Evolutionary conservation across 1,140 invertebrate genomes (phyloP), one percentile per base, ranked within the genome.

Genomic region (Lethocerus indicus): DNA sequence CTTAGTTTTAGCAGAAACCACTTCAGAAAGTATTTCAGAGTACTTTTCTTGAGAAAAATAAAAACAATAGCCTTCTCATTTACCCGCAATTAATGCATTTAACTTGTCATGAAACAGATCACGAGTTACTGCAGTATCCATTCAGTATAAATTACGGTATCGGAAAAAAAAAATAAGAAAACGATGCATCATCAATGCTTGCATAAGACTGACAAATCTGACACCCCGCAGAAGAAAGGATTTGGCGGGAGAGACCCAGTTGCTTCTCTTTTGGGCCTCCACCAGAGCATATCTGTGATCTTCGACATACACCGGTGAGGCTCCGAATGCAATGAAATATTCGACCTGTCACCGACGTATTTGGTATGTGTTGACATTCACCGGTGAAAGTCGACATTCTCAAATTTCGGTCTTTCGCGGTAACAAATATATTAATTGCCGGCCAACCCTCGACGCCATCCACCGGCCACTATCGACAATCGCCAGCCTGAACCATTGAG

Each of bases 41-140:
- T 49, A 49, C 47, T 49, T 49, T 49, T 49, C 47, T 49, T 41
- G 36, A 49, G 47, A 49, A 49, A 49, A 49, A 43, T 49, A 43
- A 49, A 49, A 40, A 12, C 47, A 49, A 49, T 49, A 40, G 23
- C 41, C 32, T 40, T 40, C 36, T 49, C 36, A 25, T 49, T 49
- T 40, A 41, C 32, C 32, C 6, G 36, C 47, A 49, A 49, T 49
- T 49, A 49, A 49, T 49, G 16, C 9, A 50, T 50, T 50, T 50
- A 50, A 50, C 37, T 50, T 50, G 41, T 50, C 48, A 50, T 27
- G 28, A 50, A 50, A 50, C 41, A 50, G 39, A 50, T 50, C 48
- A 50, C 39, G 7, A 50, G 41, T 50, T 28, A 50, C 48, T 50
- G 48, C 48, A 50, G 39, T 50, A 50, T 50, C 48, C 48, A 50